These are phyloP conservation scores for Siderastrea radians DNA, from an alignment of 92 coral and sea anemone genomes.

Conservation along the genomic window DNA sequence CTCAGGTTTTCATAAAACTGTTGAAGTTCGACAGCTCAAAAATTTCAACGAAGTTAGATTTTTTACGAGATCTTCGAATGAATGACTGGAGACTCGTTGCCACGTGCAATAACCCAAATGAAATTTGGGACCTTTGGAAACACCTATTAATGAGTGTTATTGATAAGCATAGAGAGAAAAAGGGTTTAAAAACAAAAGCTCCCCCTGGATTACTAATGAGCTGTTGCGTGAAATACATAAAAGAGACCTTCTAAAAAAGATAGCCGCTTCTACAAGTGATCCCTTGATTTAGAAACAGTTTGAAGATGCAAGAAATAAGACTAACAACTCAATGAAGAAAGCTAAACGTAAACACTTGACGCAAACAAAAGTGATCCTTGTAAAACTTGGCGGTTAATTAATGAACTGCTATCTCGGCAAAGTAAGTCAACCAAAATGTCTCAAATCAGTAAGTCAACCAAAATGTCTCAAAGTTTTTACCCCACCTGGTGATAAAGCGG, in stretches of 20 bases:
- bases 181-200: conserved; percentile 3
- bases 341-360: too few relatives aligned
- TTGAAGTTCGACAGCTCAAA: conserved; percentile 36
- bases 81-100: background rate
- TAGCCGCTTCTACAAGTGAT: too few relatives aligned
- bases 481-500: conserved; percentile 41
- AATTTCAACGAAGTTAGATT: too few relatives aligned
- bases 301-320: too few relatives aligned
- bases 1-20: conserved; percentile 30
- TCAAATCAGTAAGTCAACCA: background rate
- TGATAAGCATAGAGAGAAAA: conserved; percentile 2
- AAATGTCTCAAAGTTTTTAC: background rate
- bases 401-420: too few relatives aligned
- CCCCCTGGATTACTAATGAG: background rate
- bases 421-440: too few relatives aligned
- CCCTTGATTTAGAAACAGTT: too few relatives aligned
- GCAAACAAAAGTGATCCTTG: too few relatives aligned
- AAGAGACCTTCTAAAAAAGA: too few relatives aligned
- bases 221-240: too few relatives aligned
- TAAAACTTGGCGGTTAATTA: too few relatives aligned
- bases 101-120: background rate
- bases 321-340: too few relatives aligned
- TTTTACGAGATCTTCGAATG: background rate
- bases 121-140: conserved; percentile 17
- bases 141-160: conserved; percentile 7